A percentile compares a stretch with the other conserved stretches of the same genome.
Evolutionary conservation across 2,888 invertebrate species (phyloP).

Genomic region (Empis livida): DNA sequence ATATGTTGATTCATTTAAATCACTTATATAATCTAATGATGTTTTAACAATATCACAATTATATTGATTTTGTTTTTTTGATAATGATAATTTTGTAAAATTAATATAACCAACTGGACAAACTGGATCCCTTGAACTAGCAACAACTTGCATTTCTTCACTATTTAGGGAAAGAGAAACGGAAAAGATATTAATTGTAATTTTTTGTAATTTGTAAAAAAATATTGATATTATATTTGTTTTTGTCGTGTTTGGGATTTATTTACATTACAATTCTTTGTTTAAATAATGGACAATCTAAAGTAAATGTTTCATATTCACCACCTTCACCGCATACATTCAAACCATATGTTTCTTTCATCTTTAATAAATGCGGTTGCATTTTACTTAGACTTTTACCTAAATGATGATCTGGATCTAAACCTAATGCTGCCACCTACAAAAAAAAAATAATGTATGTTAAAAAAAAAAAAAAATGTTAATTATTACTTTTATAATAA

Average conservation of each 20-base stretch:
- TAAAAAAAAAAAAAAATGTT: too few species aligned
- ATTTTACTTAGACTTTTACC: slow-evolving; percentile 76
- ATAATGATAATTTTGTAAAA: slow-evolving; percentile 69
- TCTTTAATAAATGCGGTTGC: slow-evolving; percentile 72
- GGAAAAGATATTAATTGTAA: not conserved
- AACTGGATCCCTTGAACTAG: slow-evolving; percentile 83
- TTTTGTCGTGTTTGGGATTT: slow-evolving; percentile 2
- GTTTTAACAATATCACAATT: slow-evolving; percentile 40
- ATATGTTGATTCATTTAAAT: slow-evolving; percentile 49
- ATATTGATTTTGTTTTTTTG: slow-evolving; percentile 41
- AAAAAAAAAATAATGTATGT: slow-evolving; percentile 12
- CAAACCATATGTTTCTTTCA: slow-evolving; percentile 88
- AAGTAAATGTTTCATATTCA: slow-evolving; percentile 95
- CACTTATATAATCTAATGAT: slow-evolving; percentile 46
- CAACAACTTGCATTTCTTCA: slow-evolving; percentile 72
- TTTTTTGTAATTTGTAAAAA: not conserved
- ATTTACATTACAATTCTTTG: slow-evolving; percentile 83
- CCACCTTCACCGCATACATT: slow-evolving; percentile 98
- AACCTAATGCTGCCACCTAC: slow-evolving; percentile 70
- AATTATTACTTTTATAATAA: slow-evolving; percentile 80
- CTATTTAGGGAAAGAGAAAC: slow-evolving; percentile 37
- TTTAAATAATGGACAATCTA: slow-evolving; percentile 92
- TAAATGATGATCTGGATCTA: slow-evolving; percentile 75
- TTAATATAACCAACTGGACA: slow-evolving; percentile 92
- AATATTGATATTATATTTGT: not conserved